Conservation (phyloP, 1,140 invertebrate species). For the Aethina tumida region DNA sequence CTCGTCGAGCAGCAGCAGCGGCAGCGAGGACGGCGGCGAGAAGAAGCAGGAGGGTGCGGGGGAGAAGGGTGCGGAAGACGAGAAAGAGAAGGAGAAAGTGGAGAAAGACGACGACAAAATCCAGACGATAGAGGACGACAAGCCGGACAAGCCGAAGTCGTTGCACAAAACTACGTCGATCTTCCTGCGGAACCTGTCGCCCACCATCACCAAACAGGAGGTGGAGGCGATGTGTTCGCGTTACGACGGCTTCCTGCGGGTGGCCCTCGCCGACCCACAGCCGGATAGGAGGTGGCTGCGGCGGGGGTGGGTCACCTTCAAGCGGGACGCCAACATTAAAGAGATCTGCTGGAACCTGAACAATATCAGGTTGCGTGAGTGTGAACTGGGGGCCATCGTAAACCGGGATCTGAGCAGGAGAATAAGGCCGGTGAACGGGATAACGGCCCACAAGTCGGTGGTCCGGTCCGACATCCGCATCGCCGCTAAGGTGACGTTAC, state of each 20-base stretch:
- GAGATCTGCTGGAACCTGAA: slow-evolving; percentile 99
- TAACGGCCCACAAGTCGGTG: slow-evolving; percentile 84
- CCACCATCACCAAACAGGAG: slow-evolving; percentile 92
- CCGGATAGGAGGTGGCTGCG: slow-evolving; percentile 91
- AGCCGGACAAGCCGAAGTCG: slow-evolving; percentile 54
- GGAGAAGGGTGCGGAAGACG: slow-evolving; percentile 16
- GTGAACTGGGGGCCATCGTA: slow-evolving; percentile 88
- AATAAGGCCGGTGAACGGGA: slow-evolving; percentile 75
- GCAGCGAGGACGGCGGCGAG: slow-evolving; percentile 26
- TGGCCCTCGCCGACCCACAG: slow-evolving; percentile 93
- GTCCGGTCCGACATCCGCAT: slow-evolving; percentile 88
- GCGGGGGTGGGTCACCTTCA: slow-evolving; percentile 97
- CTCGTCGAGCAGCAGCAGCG: slow-evolving; percentile 33
- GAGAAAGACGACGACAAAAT: slow-evolving; percentile 30
- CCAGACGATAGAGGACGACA: slow-evolving; percentile 36
- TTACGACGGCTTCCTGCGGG: slow-evolving; percentile 91
- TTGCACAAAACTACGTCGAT: slow-evolving; percentile 94
- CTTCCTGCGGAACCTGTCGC: slow-evolving; percentile 90
- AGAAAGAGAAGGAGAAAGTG: slow-evolving; percentile 21
- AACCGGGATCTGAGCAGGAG: slow-evolving; percentile 62
- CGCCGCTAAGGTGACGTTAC: slow-evolving; percentile 89
- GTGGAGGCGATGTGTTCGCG: slow-evolving; percentile 76
- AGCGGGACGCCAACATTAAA: slow-evolving; percentile 94
- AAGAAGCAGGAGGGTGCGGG: slow-evolving; percentile 24
- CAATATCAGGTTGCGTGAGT: slow-evolving; percentile 84